A percentile compares a stretch with the other conserved stretches of the same genome.
Conservation (phyloP, 2,888 invertebrate genomes). For the Sarcophaga caerulescens region DNA sequence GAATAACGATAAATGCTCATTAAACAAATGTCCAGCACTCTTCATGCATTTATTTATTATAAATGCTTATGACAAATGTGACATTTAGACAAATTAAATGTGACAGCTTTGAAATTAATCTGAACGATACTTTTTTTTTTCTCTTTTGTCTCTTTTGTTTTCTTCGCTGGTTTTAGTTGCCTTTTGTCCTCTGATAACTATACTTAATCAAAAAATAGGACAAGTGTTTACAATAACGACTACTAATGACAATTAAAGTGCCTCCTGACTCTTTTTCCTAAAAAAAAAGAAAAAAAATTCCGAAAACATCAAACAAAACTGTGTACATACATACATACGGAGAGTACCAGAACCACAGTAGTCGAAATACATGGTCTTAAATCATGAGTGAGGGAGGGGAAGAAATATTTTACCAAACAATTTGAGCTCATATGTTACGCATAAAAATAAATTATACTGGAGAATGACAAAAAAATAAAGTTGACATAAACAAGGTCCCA, state of each 20-base stretch:
- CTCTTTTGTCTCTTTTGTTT: background rate
- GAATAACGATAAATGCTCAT: constrained; percentile 4
- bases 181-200: constrained; percentile 24
- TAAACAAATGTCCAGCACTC: background rate
- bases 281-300: background rate
- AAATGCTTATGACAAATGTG: constrained; percentile 61
- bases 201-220: constrained; percentile 61
- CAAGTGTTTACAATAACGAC: constrained; percentile 66
- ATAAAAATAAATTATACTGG: constrained; percentile 76
- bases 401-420: constrained; percentile 64
- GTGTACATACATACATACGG: background rate
- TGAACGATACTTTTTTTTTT: constrained; percentile 28
- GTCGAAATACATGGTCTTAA: background rate
- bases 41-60: background rate
- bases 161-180: background rate
- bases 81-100: constrained; percentile 66
- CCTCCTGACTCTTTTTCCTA: constrained; percentile 27
- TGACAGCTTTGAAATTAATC: constrained; percentile 66
- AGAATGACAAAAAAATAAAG: constrained; percentile 69
- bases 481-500: constrained; percentile 81
- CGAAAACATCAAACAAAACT: constrained; percentile 53
- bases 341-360: background rate
- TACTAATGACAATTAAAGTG: constrained; percentile 68
- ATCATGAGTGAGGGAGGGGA: background rate
- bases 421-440: constrained; percentile 70